These are phyloP conservation scores for Dolichallabes microphthalmus DNA, from an alignment of 2,113 vertebrate genomes.

Conservation along the genomic window DNA sequence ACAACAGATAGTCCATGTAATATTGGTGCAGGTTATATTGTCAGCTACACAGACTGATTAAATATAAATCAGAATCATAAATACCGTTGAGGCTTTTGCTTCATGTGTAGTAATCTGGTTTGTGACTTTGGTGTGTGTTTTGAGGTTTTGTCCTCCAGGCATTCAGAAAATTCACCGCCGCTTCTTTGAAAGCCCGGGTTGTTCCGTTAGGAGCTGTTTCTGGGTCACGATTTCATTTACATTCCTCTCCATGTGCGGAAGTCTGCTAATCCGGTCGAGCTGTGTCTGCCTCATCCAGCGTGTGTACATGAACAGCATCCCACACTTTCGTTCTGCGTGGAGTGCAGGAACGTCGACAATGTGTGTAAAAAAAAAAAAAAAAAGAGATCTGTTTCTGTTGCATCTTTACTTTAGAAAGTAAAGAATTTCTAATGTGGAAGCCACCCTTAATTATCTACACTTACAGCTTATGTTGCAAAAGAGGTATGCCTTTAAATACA, in stretches of 20 bases:
- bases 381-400: not conserved
- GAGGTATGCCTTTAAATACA: not conserved
- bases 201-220: constrained; percentile 1
- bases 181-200: not conserved
- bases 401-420: not conserved
- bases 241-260: not conserved
- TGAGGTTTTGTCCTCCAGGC: not conserved
- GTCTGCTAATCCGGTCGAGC: not conserved
- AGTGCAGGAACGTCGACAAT: not conserved
- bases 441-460: not conserved
- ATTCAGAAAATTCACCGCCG: not conserved
- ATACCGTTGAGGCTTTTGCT: not conserved
- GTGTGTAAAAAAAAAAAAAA: not conserved
- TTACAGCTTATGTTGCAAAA: not conserved
- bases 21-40: not conserved
- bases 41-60: not conserved
- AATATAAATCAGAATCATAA: not conserved
- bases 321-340: not conserved
- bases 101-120: not conserved
- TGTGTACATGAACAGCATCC: not conserved
- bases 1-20: not conserved
- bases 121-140: not conserved
- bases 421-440: not conserved
- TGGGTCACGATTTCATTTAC: constrained; percentile 17
- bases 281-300: not conserved